phyloP scores from a whole-genome alignment of 2,888 invertebrate species.

The Unio delphinus region DNA sequence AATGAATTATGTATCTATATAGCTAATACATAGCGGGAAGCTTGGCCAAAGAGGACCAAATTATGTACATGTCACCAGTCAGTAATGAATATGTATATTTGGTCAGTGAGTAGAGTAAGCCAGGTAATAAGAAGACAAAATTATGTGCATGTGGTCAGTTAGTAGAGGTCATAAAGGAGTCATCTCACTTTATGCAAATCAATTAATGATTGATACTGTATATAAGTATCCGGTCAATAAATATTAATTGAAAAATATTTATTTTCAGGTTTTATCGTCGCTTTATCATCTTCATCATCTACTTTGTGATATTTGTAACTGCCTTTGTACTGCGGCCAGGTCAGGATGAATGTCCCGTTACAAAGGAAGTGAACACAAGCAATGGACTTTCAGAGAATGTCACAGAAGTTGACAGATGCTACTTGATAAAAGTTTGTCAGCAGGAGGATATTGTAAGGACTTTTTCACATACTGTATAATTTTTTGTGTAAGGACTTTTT shows the following conservation, averaged over 20 bases:
- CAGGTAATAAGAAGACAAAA: too few species aligned
- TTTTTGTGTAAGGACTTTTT: neutral
- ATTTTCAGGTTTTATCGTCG: constrained; percentile 88
- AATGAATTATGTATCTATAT: too few species aligned
- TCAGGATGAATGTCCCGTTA: constrained; percentile 47
- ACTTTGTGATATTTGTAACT: constrained; percentile 89
- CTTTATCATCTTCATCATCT: constrained; percentile 90
- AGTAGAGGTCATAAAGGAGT: too few species aligned
- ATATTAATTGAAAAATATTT: neutral
- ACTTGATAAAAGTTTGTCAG: constrained; percentile 59
- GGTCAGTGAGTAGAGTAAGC: too few species aligned
- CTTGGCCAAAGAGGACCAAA: too few species aligned
- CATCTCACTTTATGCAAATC: too few species aligned
- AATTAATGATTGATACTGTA: too few species aligned
- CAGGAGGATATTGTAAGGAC: constrained; percentile 60
- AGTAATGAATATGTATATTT: too few species aligned
- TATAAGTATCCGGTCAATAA: too few species aligned
- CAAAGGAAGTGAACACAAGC: constrained; percentile 23
- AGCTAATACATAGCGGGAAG: too few species aligned
- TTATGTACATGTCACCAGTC: too few species aligned
- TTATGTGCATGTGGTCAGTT: too few species aligned
- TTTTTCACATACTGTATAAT: neutral
- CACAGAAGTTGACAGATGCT: constrained; percentile 60
- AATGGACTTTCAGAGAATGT: constrained; percentile 36
- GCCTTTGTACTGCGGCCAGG: constrained; percentile 90